Evolutionary conservation across 2,888 invertebrate species (phyloP).

Genomic region (Pteria penguin): DNA sequence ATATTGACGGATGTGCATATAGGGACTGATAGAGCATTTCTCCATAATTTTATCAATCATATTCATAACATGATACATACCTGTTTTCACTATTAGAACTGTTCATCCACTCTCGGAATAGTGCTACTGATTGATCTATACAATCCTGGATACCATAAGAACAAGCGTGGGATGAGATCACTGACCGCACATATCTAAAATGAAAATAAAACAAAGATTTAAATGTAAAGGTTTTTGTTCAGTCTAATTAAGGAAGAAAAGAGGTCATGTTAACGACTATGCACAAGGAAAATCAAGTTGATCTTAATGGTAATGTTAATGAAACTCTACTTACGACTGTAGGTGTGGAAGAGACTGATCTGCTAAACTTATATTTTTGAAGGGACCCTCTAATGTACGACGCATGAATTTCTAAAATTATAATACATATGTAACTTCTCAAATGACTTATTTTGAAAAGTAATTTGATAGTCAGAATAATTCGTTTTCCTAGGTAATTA

Average conservation of each 20-base stretch:
- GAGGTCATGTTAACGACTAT: too few relatives aligned
- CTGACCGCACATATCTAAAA: slow-evolving; percentile 38
- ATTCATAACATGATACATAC: slow-evolving; percentile 39
- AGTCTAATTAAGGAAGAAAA: too few relatives aligned
- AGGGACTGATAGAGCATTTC: too few relatives aligned
- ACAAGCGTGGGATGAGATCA: slow-evolving; percentile 50
- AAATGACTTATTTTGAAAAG: too few relatives aligned
- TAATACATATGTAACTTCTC: too few relatives aligned
- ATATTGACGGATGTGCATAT: too few relatives aligned
- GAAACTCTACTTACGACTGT: slow-evolving; percentile 59
- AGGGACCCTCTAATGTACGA: slow-evolving; percentile 52
- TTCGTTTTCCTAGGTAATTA: too few relatives aligned
- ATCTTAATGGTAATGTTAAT: too few relatives aligned
- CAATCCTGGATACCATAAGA: slow-evolving; percentile 51
- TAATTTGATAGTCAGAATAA: too few relatives aligned
- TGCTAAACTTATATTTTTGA: slow-evolving; percentile 53
- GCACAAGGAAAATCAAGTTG: too few relatives aligned
- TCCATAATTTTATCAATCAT: too few relatives aligned
- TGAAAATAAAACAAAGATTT: background rate
- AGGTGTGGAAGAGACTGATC: slow-evolving; percentile 59
- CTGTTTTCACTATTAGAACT: slow-evolving; percentile 46
- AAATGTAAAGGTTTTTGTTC: too few relatives aligned
- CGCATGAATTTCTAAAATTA: slow-evolving; percentile 64
- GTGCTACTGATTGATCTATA: slow-evolving; percentile 35
- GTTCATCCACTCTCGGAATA: slow-evolving; percentile 54